Evolutionary conservation across 2,113 vertebrate genomes (phyloP).

Genomic region (Nycticryphes semicollaris): DNA sequence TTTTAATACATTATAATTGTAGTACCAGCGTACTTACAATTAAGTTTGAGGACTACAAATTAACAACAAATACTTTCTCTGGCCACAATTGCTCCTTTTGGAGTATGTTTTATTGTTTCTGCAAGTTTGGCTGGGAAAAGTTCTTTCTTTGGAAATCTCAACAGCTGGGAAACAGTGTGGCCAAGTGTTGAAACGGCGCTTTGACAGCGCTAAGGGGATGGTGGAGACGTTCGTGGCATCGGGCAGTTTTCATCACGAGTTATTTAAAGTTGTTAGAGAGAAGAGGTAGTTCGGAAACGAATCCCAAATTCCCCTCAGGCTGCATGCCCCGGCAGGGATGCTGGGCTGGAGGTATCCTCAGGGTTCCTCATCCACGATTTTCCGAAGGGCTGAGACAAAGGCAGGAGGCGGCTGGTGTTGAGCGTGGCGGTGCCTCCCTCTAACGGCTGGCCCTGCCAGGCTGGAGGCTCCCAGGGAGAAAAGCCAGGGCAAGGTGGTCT

Average conservation of each 20-base stretch:
- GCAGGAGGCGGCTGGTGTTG: not conserved
- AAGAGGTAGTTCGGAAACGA: accelerated
- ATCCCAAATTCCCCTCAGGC: not conserved
- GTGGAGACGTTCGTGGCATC: accelerated
- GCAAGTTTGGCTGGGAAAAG: not conserved
- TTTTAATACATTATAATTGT: accelerated
- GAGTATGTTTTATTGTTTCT: accelerated
- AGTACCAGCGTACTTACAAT: not conserved
- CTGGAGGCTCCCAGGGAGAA: not conserved
- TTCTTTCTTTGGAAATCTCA: not conserved
- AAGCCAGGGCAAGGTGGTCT: not conserved
- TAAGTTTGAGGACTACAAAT: not conserved
- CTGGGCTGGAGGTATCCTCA: not conserved
- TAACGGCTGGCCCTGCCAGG: not conserved
- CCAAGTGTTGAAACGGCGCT: not conserved
- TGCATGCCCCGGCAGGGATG: not conserved
- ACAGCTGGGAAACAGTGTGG: not conserved
- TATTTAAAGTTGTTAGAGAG: not conserved
- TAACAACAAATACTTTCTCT: not conserved
- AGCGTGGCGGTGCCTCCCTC: conserved; percentile 20
- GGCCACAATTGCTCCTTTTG: accelerated
- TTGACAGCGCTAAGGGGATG: accelerated
- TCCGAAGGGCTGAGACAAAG: not conserved
- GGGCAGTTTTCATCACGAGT: accelerated
- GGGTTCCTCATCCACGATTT: accelerated